Conservation (phyloP, 2,888 invertebrate species). For the Helleia helle region DNA sequence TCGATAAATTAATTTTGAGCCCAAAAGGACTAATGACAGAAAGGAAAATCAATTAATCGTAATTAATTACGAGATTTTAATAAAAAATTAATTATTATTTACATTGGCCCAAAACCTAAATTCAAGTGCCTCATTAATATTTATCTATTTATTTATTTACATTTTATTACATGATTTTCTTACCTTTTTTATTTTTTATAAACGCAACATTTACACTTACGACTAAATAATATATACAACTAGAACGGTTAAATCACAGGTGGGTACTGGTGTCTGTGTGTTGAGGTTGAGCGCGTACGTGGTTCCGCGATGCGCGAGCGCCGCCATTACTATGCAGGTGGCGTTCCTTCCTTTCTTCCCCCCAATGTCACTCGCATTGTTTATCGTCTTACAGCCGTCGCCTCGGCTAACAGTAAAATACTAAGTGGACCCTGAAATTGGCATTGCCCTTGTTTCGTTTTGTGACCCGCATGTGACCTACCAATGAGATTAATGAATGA, state of each 20-base stretch:
- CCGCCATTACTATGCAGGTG: conserved; percentile 51
- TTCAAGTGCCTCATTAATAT: too few relatives aligned
- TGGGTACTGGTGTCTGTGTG: conserved; percentile 15
- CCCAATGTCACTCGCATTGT: conserved; percentile 66
- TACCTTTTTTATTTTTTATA: too few relatives aligned
- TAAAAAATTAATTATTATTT: too few relatives aligned
- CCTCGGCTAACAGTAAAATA: conserved; percentile 57
- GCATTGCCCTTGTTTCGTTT: conserved; percentile 59
- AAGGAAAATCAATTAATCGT: too few relatives aligned
- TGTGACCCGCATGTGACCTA: conserved; percentile 41
- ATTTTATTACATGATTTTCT: too few relatives aligned
- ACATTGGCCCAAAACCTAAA: too few relatives aligned
- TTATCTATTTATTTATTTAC: too few relatives aligned
- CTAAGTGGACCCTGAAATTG: conserved; percentile 69
- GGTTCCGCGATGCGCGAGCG: conserved; percentile 30
- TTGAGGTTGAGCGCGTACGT: conserved; percentile 25
- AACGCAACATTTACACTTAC: too few relatives aligned
- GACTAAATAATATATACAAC: not conserved
- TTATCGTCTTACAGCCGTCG: conserved; percentile 36
- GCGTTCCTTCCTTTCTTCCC: conserved; percentile 68
- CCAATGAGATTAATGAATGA: conserved; percentile 27
- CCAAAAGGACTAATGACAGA: too few relatives aligned
- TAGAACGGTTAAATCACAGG: conserved; percentile 11
- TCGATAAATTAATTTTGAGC: too few relatives aligned
- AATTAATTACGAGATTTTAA: too few relatives aligned